Base-by-base conservation (phyloP, 2,888 invertebrate genomes). In the Drosophila tripunctata region DNA sequence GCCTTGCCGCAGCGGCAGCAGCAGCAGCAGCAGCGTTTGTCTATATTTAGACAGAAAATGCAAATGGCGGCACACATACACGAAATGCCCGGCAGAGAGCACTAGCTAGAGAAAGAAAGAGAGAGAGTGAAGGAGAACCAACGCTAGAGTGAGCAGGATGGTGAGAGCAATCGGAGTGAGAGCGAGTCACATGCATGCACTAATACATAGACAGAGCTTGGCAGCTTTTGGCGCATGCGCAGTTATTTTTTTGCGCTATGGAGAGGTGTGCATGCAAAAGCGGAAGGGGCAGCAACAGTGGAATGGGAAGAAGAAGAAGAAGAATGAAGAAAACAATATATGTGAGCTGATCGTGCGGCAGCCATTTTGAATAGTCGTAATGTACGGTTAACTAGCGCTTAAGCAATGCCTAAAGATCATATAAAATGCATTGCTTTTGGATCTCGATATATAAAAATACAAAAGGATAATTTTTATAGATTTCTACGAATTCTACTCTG, bases 21-120 rank as follows among this genome's bases (percentile, higher is more conserved):
- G 40, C 65, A 57, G 51, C 50, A 24, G 10, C 40, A 31, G 50
- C 73, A 43, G n/a, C n/a, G n/a, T n/a, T 62, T 82, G 80, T 81
- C 85, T 85, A 85, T 78, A 88, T 85, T 84, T 85, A 85, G 88
- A 56, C 71, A 56, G 74, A 87, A 87, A 85, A 88, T 78, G 87
- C 80, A 84, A 88, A 84, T 87, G 84, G 84, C 88, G 76, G 67
- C 64, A 48, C 15, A 43, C 43, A 12, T 15, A 27, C 15, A 43
- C 35, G 1, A 7, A n/a, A 12, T 31, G 68, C 33, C 31, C 30
- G 35, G 14, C 24, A 55, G 30, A 31, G 15, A 8, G 12, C 10
- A 3, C 45, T 33, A 33, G 38, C 35, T 31, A 24, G 56, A 33
- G 56, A 15, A 48, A 24, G 51, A 27, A 17, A 14, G 41, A 60